phyloP scores from a whole-genome alignment of 2,888 invertebrate species.

The Dastarcus helophoroides region DNA sequence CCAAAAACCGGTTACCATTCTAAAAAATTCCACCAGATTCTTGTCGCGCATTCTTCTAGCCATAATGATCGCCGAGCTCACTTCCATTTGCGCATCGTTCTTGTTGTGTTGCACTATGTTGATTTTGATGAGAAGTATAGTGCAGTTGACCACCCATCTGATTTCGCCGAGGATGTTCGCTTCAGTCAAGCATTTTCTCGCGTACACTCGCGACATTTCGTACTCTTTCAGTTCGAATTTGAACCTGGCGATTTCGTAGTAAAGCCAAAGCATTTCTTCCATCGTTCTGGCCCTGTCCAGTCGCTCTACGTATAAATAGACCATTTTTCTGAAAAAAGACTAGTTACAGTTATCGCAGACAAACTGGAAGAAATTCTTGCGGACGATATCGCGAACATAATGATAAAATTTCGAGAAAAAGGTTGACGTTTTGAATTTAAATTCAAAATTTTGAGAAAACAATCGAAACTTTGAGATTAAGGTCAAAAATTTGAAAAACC shows the following conservation, averaged over 20 bases:
- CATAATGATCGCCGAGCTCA: conserved; percentile 23
- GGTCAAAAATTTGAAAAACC: no score
- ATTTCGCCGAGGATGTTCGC: conserved; percentile 26
- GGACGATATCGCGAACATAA: no score
- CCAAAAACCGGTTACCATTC: no score
- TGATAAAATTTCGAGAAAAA: no score
- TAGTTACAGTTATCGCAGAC: no score
- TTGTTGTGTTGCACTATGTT: conserved; percentile 37
- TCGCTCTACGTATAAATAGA: conserved; percentile 25
- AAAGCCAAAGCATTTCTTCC: conserved; percentile 39
- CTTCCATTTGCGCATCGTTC: conserved; percentile 38
- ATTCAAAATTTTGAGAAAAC: no score
- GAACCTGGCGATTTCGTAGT: conserved; percentile 38
- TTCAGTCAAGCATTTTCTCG: conserved; percentile 31
- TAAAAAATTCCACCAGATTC: conserved; percentile 28
- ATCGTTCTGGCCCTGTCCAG: conserved; percentile 24
- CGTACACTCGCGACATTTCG: conserved; percentile 36
- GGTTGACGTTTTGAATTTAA: no score
- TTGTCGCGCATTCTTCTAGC: conserved; percentile 30
- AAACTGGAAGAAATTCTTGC: no score
- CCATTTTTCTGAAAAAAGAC: conserved; percentile 27
- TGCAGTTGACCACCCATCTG: conserved; percentile 37
- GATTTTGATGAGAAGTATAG: conserved; percentile 35
- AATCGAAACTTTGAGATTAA: no score
- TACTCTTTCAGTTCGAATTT: conserved; percentile 33